phyloP scores from a whole-genome alignment of 2,113 vertebrate genomes.

The Peromyscus leucopus region DNA sequence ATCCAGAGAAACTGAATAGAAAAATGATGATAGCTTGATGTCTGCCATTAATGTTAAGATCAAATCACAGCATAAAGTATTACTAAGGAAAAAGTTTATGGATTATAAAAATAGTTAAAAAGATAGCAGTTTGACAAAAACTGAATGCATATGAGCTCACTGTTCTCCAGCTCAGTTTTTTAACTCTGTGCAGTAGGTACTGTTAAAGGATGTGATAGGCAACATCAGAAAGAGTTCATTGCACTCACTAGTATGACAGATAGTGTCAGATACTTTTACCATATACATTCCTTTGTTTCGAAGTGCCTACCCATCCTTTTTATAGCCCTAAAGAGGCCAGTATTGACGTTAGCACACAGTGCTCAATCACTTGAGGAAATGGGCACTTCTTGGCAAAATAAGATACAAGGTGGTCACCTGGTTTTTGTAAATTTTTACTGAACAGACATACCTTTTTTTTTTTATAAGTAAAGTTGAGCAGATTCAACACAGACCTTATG shows the following conservation, averaged over 20 bases:
- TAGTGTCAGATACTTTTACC: no score
- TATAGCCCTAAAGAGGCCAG: neutral
- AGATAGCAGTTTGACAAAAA: neutral
- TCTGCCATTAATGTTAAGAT: neutral
- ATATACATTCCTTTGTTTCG: neutral
- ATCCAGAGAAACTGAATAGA: neutral
- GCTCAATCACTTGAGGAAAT: neutral
- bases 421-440: neutral
- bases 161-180: neutral
- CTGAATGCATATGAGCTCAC: neutral
- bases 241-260: neutral
- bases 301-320: neutral
- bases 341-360: accelerated
- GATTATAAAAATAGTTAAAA: conserved; percentile 43
- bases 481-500: neutral
- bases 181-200: neutral
- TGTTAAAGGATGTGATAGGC: neutral
- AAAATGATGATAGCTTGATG: neutral
- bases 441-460: neutral
- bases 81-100: neutral
- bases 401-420: neutral
- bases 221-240: neutral
- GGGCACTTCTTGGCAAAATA: neutral
- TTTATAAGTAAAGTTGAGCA: neutral
- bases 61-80: conserved; percentile 8